Evolutionary conservation across 2,113 vertebrate species (phyloP).

Genomic region (Oncorhynchus mykiss): DNA sequence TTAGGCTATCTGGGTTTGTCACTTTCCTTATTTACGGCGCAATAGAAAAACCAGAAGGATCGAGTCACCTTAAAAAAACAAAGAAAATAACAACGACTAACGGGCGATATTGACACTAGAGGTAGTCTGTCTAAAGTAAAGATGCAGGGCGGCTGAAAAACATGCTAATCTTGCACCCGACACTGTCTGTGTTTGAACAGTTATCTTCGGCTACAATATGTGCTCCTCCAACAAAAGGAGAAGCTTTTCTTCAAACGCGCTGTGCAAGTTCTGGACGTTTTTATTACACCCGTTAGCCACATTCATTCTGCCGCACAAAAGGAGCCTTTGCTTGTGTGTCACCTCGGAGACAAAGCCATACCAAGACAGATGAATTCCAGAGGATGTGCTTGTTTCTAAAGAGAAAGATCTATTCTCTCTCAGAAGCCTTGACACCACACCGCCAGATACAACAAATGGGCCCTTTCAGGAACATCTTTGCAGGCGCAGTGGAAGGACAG

Average conservation of each 20-base stretch:
- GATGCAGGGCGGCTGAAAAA: slow-evolving; percentile 42
- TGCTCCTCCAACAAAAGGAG: slow-evolving; percentile 54
- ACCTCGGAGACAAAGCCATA: slow-evolving; percentile 70
- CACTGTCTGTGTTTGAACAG: slow-evolving; percentile 30
- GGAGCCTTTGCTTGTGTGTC: slow-evolving; percentile 57
- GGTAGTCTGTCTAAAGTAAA: slow-evolving; percentile 53
- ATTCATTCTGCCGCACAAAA: slow-evolving; percentile 71
- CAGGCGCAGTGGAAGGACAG: background rate
- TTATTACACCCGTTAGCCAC: slow-evolving; percentile 68
- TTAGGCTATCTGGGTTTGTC: slow-evolving; percentile 13
- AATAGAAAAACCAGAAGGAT: slow-evolving; percentile 31
- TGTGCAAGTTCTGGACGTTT: slow-evolving; percentile 62
- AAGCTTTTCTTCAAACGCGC: slow-evolving; percentile 55
- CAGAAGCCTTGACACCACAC: slow-evolving; percentile 60
- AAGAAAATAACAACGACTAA: slow-evolving; percentile 42
- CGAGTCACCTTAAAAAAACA: slow-evolving; percentile 32
- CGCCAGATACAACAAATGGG: slow-evolving; percentile 62
- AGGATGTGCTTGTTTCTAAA: slow-evolving; percentile 61
- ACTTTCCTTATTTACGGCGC: background rate
- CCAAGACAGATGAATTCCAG: slow-evolving; percentile 73
- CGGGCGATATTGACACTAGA: slow-evolving; percentile 55
- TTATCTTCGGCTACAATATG: slow-evolving; percentile 65
- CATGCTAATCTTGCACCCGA: slow-evolving; percentile 66
- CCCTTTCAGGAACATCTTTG: slow-evolving; percentile 46
- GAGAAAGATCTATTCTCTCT: slow-evolving; percentile 46